Conservation (phyloP, 1,140 invertebrate genomes). For the Leptinotarsa texana region DNA sequence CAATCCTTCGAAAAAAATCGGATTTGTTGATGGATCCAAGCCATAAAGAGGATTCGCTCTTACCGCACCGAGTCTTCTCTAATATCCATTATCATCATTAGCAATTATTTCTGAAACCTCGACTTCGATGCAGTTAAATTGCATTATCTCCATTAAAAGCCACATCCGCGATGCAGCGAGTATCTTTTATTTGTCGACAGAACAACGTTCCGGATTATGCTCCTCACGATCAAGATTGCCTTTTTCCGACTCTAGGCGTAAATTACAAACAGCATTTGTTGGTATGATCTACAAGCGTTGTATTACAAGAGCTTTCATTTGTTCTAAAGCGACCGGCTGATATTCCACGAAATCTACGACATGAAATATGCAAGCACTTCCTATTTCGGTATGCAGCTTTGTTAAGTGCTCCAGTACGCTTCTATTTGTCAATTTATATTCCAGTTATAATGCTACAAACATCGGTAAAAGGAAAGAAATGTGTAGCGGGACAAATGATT, state of each 20-base stretch:
- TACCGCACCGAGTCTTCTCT: no score
- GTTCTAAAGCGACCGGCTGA: neutral
- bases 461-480: neutral
- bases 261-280: neutral
- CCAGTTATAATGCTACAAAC: neutral
- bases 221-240: constrained; percentile 1
- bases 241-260: neutral
- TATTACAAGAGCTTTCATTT: constrained; percentile 11
- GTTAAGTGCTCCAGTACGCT: neutral
- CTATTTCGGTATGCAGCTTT: constrained; percentile 8
- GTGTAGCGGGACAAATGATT: neutral
- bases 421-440: constrained; percentile 16
- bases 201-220: neutral
- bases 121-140: no score
- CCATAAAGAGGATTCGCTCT: no score
- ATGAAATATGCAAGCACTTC: constrained; percentile 20
- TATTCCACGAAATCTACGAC: constrained; percentile 12
- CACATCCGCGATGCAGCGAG: no score
- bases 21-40: no score
- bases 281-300: constrained; percentile 7
- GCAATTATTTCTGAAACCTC: no score
- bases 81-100: no score
- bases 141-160: no score
- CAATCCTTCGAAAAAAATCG: no score
- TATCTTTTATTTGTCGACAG: neutral